A percentile compares a stretch with the other conserved stretches of the same genome.
phyloP scores from a whole-genome alignment of 2,113 vertebrate genomes.

The Heteronetta atricapilla region DNA sequence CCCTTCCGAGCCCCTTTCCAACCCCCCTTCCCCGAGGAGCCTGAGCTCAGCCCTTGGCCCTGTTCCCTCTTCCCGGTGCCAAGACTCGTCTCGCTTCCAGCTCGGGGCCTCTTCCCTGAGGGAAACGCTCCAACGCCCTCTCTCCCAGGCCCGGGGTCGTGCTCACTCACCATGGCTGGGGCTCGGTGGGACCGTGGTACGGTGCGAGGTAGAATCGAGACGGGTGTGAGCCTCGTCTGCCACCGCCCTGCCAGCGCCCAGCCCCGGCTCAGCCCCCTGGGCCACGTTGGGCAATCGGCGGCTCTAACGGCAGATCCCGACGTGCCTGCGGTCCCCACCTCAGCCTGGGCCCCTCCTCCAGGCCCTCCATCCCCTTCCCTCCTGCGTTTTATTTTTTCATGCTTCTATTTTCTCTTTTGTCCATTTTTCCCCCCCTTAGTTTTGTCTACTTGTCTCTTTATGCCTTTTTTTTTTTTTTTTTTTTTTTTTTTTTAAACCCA shows the following conservation, averaged over 20 bases:
- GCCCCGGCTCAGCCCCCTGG: neutral
- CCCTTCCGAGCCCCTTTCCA: neutral
- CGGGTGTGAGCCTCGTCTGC: neutral
- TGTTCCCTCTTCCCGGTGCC: fast-evolving
- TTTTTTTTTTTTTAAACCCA: fast-evolving
- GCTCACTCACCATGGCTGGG: conserved; percentile 28
- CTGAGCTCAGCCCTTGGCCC: neutral
- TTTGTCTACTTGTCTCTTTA: fast-evolving
- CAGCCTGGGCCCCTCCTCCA: neutral
- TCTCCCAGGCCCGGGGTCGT: fast-evolving
- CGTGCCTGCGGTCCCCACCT: neutral
- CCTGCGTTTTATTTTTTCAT: fast-evolving
- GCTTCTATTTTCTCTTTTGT: fast-evolving
- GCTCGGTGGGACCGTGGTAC: fast-evolving
- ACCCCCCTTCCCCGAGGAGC: fast-evolving
- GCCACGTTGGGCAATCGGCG: neutral
- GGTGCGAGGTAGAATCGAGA: neutral
- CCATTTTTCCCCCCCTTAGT: fast-evolving
- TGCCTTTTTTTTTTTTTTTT: neutral
- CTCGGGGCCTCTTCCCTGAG: too few relatives aligned
- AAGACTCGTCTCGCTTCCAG: fast-evolving
- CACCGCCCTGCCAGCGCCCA: neutral
- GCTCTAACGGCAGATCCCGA: neutral
- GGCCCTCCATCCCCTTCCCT: fast-evolving
- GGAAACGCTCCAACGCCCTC: fast-evolving